Evolutionary conservation across 2,888 invertebrate species (phyloP), one percentile per base, ranked within the genome.

Genomic region (Lycaena phlaeas): DNA sequence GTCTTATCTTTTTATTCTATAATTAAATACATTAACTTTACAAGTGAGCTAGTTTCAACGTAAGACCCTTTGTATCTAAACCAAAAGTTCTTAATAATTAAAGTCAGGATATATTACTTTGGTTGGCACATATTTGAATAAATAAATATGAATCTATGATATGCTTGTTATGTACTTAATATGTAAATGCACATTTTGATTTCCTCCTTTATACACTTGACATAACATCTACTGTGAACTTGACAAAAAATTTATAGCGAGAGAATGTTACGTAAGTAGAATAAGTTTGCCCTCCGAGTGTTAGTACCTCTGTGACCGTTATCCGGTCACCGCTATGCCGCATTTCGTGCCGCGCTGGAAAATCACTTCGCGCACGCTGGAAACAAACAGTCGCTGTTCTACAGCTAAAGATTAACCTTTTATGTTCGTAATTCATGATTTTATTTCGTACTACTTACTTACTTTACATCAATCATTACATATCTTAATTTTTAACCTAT

Each of bases 311-410:
- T 37, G 52, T 46, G 65, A 77, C 81, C 79, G 81, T 79, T 79
- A 79, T 64, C 60, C 74, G 69, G 76, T 76, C 76, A 73, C 75
- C 75, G 77, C 77, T 75, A 72, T 54, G 62, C 56, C 54, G 53
- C 44, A 44, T 48, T 46, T 46, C 43, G 40, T 43, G 41, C 52
- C 38, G 39, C 47, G 56, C 59, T 54, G 56, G 62, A 64, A 65
- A 68, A 66, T 57, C 53, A 54, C 61, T 54, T 52, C 61, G 34
- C 61, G 56, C 56, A 61, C 63, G 64, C 9, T 14, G 14, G 22
- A 34, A 30, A 17, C 57, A 61, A 65, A 63, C 63, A 57, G 60
- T 60, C 61, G 57, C 60, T 34, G 34, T 22, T 18, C 9, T 34
- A 22, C 31, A 31, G 31, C 15, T 15, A 31, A 17, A 11, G 34